Conservation (phyloP, 2,113 vertebrate species). For the Marmota flaviventris region DNA sequence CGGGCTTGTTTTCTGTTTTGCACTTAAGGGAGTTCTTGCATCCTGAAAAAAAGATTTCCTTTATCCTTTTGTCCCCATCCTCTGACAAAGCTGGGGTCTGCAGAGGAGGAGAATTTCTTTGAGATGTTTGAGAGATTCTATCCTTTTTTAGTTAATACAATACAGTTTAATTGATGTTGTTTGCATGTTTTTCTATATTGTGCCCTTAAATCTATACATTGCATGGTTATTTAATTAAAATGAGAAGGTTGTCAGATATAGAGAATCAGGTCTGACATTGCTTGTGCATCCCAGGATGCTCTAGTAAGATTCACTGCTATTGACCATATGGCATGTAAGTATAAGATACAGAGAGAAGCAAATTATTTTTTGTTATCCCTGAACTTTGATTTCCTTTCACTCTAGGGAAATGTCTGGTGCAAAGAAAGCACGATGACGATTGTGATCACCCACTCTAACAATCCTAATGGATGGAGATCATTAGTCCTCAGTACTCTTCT, state of each 20-base stretch:
- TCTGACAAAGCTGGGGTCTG: neutral
- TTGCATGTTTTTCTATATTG: neutral
- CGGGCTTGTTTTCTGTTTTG: neutral
- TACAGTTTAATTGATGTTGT: neutral
- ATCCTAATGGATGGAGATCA: neutral
- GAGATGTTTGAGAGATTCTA: neutral
- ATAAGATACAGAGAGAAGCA: neutral
- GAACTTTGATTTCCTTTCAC: neutral
- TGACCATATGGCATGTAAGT: neutral
- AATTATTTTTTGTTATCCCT: neutral
- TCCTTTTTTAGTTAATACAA: neutral
- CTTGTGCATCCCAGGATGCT: neutral
- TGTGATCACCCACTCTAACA: neutral
- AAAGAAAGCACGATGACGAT: neutral
- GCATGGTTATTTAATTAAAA: neutral
- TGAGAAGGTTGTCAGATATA: neutral
- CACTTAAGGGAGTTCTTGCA: neutral
- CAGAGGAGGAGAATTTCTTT: neutral
- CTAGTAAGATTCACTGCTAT: neutral
- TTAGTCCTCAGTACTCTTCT: neutral
- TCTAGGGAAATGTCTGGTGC: neutral
- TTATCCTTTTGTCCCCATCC: neutral
- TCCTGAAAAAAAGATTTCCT: constrained; percentile 7
- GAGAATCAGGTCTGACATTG: neutral
- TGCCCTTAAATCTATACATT: neutral